phyloP scores from a whole-genome alignment of 1,140 invertebrate species.

The Micrasema minimum region DNA sequence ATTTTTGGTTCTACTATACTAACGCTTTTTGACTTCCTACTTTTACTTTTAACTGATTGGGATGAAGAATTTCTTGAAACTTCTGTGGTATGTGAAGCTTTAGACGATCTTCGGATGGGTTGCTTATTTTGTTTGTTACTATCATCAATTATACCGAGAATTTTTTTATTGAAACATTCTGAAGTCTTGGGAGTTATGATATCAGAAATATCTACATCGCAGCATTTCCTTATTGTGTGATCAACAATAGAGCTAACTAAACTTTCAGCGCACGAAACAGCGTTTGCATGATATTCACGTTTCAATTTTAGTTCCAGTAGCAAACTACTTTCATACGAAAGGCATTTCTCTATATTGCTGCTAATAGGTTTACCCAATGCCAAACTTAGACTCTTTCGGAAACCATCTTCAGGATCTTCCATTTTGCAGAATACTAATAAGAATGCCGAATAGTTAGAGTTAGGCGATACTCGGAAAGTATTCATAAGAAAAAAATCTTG shows the following conservation, averaged over 20 bases:
- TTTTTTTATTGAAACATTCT: conserved; percentile 28
- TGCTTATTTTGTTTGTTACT: conserved; percentile 6
- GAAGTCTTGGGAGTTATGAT: conserved; percentile 34
- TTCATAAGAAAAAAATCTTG: conserved; percentile 38
- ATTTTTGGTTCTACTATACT: not conserved
- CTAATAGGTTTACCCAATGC: conserved; percentile 19
- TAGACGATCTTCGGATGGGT: conserved; percentile 1
- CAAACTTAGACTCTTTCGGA: conserved; percentile 27
- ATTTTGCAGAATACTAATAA: conserved; percentile 32
- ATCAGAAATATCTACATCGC: conserved; percentile 30
- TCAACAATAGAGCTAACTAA: conserved; percentile 17
- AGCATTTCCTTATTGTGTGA: conserved; percentile 36
- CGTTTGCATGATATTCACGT: conserved; percentile 2
- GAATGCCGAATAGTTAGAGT: conserved; percentile 32
- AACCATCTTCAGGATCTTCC: conserved; percentile 32
- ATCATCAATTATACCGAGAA: not conserved
- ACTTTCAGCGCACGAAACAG: conserved; percentile 8
- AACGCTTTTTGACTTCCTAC: conserved; percentile 18
- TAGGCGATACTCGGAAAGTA: not conserved
- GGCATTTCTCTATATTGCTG: conserved; percentile 1
- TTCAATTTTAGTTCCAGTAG: not conserved
- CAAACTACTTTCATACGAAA: conserved; percentile 3
- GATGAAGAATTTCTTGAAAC: conserved; percentile 15
- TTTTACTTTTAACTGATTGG: conserved; percentile 11
- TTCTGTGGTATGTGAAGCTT: conserved; percentile 1